Evolutionary conservation across 2,113 vertebrate species (phyloP), one percentile per base, ranked within the genome.

Genomic region (Clarias gariepinus): DNA sequence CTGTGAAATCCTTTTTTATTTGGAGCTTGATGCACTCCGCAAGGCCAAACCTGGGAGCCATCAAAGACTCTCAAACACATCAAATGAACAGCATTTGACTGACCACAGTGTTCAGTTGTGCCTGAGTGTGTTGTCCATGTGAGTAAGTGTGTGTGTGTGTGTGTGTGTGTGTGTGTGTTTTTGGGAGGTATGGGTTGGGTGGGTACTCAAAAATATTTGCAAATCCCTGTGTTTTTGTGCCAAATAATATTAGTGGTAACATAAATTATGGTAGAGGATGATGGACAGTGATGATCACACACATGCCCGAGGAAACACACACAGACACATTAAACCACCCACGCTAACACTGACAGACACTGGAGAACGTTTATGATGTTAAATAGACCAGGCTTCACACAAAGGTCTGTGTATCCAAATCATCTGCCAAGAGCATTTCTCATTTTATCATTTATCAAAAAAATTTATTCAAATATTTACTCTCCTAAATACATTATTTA

Each of bases 41-140:
- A n/a, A 30, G 58, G 64, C 19, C 57, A 73, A 66, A 81, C 89
- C 87, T 47, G 69, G 16, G 90, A 89, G 25, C 68, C 83, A 60
- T 74, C 23, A 60, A 10, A 61, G 41, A 47, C 13, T 30, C 69
- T 52, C 36, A n/a, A 36, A 63, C 47, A 63, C 25, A 57, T 6
- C 58, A 85, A 25, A 64, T 53, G 28, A 77, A 9, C 25, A 55
- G 9, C 4, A 47, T 73, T 41, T 25, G 41, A 25, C 23, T 76
- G 41, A 53, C 21, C 41, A 53, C 21, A 3, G 41, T 76, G 71
- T 74, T 19, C 18, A 36, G 16, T 4, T 73, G 18, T 41, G 9
- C 3, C 0, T 41, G 36, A 13, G 73, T 53, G 41, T 52, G 21
- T 47, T 36, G 33, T 36, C 1, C 33, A 36, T 36, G 33, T 25